Evolutionary conservation across 2,888 invertebrate genomes (phyloP), one percentile per base, ranked within the genome.

Genomic region (Drosophila mimetica): DNA sequence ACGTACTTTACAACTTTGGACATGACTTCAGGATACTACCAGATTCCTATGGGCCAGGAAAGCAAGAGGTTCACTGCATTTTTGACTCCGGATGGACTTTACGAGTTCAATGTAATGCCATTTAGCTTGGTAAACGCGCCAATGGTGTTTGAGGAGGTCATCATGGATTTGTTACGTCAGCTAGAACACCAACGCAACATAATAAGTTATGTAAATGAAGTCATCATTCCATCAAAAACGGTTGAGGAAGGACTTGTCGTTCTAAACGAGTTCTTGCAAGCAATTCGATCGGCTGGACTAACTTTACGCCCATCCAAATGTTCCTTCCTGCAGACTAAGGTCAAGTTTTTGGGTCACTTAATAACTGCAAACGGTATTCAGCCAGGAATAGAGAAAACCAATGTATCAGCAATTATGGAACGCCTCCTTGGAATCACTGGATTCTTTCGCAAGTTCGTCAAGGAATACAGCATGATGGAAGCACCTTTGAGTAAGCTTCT

Each of bases 171-270:
- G 6, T 11, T 22, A 13, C 41, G 41, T 7, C 20, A 41, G 18
- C 41, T 41, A 9, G 2, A 41, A 22, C 41, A 41, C 11, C 20
- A 42, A 42, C 20, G 22, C n/a, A 22, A n/a, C 8, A 42, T 42
- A 13, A 42, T 42, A 11, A 42, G n/a, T 20, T 22, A 42, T 22
- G 42, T 42, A 13, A 20, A 41, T 18, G 18, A 41, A 20, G 41
- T 20, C 13, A 20, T 20, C 6, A 20, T 41, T 4, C 13, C 41
- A 13, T 13, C 41, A 13, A 41, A n/a, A 13, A 20, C 41, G 18
- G 11, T 41, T 1, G 41, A 41, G 2, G 20, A 20, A 41, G 39
- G 39, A 11, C 13, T 41, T 6, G 5, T 41, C 7, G 5, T 41
- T 4, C 11, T 41, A 13, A n/a, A n/a, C n/a, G n/a, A n/a, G n/a